Base-by-base conservation (phyloP, 2,797 vertebrate species). In the Kryptolebias ocellatus region DNA sequence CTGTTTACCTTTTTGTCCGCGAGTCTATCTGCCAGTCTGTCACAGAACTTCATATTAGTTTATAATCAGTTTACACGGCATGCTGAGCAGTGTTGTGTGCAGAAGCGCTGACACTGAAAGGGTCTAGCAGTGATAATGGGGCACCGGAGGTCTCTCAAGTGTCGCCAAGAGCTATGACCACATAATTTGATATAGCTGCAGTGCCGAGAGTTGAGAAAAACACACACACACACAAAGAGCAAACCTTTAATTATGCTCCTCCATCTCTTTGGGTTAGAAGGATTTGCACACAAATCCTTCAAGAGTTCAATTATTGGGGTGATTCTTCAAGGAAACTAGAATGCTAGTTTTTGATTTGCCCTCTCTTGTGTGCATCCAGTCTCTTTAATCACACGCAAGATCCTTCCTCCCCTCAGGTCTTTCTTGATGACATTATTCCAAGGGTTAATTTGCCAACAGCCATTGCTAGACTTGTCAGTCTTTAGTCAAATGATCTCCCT, bases 141-240 rank as follows among this genome's bases (percentile, higher is more conserved):
- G 71, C 81, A 64, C 76, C 66, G 82, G 72, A 80, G 85, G 84
- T 91, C 90, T 91, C 89, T 90, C 86, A 83, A 84, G 89, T 90
- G 88, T 89, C 85, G 46, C 84, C 56, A 50, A 64, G 77, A 77
- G 86, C 88, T 76, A 76, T 78, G 68, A 76, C 80, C 83, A 88
- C 87, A 89, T 81, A 88, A 90, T 92, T 86, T 90, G 89, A 92
- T 90, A 89, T 86, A 84, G 84, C 87, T 86, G 87, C 88, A 90
- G 89, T 83, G 88, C 78, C 78, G 78, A 74, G 83, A 83, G 78
- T 29, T 61, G 70, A 71, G 50, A 64, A 74, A 74, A 76, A 80
- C 59, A 83, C 66, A 79, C 34, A 37, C 34, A 50, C 7, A 50
- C 45, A 20, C 47, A 20, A 88, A 85, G 76, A 44, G 76, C 74